Percentiles rank a stretch among this genome's conserved stretches.
These are phyloP conservation scores for Numenius arquata DNA, from an alignment of 2,113 vertebrate genomes.

Conservation along the genomic window DNA sequence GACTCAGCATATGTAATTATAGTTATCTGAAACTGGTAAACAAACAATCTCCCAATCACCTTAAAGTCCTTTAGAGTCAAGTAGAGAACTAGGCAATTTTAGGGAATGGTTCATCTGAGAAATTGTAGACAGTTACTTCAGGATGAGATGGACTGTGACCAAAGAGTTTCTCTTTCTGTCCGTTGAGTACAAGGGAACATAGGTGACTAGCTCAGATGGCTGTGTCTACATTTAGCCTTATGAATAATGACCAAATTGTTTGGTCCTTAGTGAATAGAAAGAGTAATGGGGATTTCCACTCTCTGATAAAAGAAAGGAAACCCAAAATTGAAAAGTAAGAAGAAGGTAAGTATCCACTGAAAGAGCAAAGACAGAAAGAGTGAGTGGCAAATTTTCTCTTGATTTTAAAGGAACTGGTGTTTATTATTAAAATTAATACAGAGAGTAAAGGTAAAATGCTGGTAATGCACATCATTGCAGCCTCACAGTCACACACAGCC, in stretches of 20 bases:
- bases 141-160: background rate
- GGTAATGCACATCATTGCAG: background rate
- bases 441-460: background rate
- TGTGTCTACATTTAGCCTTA: background rate
- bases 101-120: background rate
- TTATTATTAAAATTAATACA: background rate
- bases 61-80: background rate
- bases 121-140: background rate
- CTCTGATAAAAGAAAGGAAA: background rate
- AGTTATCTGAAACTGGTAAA: background rate
- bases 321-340: background rate
- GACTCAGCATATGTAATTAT: background rate
- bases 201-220: background rate
- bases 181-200: background rate
- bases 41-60: background rate
- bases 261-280: background rate
- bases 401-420: background rate
- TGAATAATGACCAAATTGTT: background rate
- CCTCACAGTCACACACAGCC: background rate
- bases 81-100: background rate
- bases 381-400: background rate
- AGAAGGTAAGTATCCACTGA: background rate
- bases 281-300: rapidly evolving
- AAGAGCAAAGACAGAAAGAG: background rate
- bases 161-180: background rate